Conservation (phyloP, 2,888 invertebrate species). For the Parthenolecanium corni region DNA sequence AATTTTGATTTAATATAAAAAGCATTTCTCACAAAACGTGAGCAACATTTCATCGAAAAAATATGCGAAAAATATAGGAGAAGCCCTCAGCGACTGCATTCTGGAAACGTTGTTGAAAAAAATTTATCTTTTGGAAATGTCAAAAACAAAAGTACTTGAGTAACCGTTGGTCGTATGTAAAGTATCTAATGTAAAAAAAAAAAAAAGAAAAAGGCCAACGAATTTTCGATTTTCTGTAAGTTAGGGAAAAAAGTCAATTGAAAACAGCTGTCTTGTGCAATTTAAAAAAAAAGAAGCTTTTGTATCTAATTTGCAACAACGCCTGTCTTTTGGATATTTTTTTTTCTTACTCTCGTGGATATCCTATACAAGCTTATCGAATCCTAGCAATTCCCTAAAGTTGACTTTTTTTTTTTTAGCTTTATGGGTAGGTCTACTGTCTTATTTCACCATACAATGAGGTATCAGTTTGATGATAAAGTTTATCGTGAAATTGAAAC, state of each 20-base stretch:
- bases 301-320: conserved; percentile 9
- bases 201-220: not conserved
- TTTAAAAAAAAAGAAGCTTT: conserved; percentile 16
- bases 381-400: too few species aligned
- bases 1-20: too few species aligned
- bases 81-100: too few species aligned
- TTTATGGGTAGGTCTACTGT: too few species aligned
- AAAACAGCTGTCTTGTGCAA: conserved; percentile 13
- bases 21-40: too few species aligned
- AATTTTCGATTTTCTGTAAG: conserved; percentile 14
- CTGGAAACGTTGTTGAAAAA: not conserved
- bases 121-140: conserved; percentile 21
- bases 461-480: too few species aligned
- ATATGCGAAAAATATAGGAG: too few species aligned
- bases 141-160: conserved; percentile 18
- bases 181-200: conserved; percentile 11
- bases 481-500: not conserved
- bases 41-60: too few species aligned
- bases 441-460: too few species aligned
- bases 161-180: not conserved
- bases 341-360: not conserved
- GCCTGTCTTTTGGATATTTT: not conserved
- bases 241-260: conserved; percentile 15
- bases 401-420: too few species aligned
- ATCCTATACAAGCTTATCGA: too few species aligned